Evolutionary conservation across 1,140 invertebrate species (phyloP), one percentile per base, ranked within the genome.

Genomic region (Pseudomyrmex gracilis): DNA sequence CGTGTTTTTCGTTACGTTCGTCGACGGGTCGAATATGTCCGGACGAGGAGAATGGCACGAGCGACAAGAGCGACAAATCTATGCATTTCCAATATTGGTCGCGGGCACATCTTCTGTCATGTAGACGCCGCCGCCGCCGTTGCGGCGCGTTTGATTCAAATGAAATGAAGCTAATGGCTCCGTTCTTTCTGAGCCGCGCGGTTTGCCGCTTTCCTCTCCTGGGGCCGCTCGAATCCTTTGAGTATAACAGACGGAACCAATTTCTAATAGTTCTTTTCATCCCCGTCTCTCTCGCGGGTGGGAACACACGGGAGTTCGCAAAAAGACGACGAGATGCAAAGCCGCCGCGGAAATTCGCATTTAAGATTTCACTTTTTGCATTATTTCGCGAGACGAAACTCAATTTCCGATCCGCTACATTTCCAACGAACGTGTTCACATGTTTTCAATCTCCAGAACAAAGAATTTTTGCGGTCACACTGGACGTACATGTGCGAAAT

Each of bases 321-420:
- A 5, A 34, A 34, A 34, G 34, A 49, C 13, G 12, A 67, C n/a
- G 3, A 34, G 34, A 24, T 3, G 15, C 60, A 63, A 53, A 12
- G 0, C 10, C 7, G 3, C 0, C 5, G 15, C 43, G 55, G 2
- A 43, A 34, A 45, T 66, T 22, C 22, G 10, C 34, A 17, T 51
- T 71, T 73, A 67, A 85, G 70, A 85, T 70, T 86, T 85, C 34
- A 34, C 85, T 82, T 74, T 64, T 86, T 57, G 58, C 61, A 34
- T 34, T 34, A 34, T 34, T 34, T 34, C 34, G 34, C 34, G 34
- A 34, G 20, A 60, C 15, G n/a, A 7, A 66, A 43, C n/a, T 66
- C 9, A 34, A 51, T 76, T 66, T 67, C 34, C 63, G 17, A 9
- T 10, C 5, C 15, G 17, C 20, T 9, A 57, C 1, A 5, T 34